phyloP scores from a whole-genome alignment of 2,113 vertebrate genomes.

The Myrmecobius fasciatus region DNA sequence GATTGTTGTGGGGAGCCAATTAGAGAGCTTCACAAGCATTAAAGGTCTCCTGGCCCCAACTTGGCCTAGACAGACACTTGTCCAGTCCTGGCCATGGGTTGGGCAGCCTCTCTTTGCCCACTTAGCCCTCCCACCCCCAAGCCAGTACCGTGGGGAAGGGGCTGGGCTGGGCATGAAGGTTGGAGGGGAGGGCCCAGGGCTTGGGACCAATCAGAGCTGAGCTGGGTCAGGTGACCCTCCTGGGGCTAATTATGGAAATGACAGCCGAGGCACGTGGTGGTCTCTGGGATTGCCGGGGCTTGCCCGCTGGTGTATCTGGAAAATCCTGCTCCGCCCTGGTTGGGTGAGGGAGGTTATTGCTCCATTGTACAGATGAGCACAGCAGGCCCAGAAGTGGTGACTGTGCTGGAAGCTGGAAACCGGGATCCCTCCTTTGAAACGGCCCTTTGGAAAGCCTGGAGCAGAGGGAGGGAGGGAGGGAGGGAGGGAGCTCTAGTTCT shows the following conservation, averaged over 20 bases:
- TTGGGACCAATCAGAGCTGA: not conserved
- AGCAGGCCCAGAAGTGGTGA: not conserved
- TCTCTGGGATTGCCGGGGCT: not conserved
- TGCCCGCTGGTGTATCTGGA: not conserved
- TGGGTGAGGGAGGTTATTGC: not conserved
- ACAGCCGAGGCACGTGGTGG: not conserved
- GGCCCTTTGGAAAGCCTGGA: not conserved
- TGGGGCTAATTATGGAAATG: not conserved
- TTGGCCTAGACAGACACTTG: not conserved
- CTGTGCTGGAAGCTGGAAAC: too few relatives aligned
- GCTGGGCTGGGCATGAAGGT: not conserved
- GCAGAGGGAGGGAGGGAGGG: too few relatives aligned
- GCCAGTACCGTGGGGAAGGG: not conserved
- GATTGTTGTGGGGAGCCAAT: not conserved
- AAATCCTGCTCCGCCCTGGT: not conserved
- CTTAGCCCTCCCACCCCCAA: not conserved
- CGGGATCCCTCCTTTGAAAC: too few relatives aligned
- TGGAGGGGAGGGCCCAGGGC: too few relatives aligned
- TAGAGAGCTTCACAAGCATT: not conserved
- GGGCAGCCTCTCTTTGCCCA: not conserved
- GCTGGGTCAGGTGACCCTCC: not conserved
- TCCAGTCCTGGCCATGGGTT: not conserved
- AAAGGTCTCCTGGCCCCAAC: not conserved
- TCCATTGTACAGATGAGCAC: not conserved
- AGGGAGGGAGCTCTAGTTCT: too few relatives aligned